Evolutionary conservation across 2,113 vertebrate species (phyloP).

Genomic region (Pao palembangensis): DNA sequence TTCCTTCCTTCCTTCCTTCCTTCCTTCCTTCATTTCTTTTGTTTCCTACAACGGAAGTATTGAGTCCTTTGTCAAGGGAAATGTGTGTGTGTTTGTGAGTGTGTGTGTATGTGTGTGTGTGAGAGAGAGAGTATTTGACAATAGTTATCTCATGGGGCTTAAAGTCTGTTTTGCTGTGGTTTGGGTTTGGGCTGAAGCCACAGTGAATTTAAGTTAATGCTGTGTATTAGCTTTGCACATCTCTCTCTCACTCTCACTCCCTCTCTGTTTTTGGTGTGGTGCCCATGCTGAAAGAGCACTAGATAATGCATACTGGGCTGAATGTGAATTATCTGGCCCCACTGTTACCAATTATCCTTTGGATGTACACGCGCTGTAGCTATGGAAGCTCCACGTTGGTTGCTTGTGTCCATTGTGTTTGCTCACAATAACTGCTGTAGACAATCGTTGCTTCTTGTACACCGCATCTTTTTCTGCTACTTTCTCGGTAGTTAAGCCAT

Average conservation of each 20-base stretch:
- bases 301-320: constrained; percentile 54
- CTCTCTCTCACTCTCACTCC: too few relatives aligned
- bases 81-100: constrained; percentile 3
- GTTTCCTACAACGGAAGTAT: neutral
- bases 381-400: constrained; percentile 61
- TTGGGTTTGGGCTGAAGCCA: too few relatives aligned
- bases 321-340: constrained; percentile 70
- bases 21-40: neutral
- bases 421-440: constrained; percentile 66
- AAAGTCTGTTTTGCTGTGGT: too few relatives aligned
- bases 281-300: constrained; percentile 58
- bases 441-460: constrained; percentile 68
- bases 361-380: constrained; percentile 70
- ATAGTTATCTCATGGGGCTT: too few relatives aligned
- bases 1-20: neutral
- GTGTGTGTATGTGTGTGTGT: constrained; percentile 7
- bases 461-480: constrained; percentile 35
- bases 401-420: constrained; percentile 60
- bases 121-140: too few relatives aligned
- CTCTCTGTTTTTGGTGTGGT: too few relatives aligned
- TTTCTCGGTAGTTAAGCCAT: constrained; percentile 23
- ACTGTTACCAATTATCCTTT: constrained; percentile 75
- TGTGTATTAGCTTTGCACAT: too few relatives aligned
- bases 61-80: neutral
- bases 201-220: too few relatives aligned